Conservation (phyloP, 2,888 invertebrate species). For the Temnothorax rugatulus region DNA sequence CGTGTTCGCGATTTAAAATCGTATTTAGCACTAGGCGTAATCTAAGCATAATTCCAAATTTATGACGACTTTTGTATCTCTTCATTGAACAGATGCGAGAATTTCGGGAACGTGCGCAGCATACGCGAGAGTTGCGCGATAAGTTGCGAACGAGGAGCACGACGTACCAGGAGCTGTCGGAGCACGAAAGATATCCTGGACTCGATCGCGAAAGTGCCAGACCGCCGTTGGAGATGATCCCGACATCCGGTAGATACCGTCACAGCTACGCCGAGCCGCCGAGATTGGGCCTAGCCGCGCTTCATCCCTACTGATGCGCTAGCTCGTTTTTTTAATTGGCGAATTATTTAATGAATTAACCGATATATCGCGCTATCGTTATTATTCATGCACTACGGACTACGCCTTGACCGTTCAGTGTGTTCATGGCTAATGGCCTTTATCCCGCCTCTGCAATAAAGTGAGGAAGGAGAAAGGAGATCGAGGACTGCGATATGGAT, state of each 20-base stretch:
- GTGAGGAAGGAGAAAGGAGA: conserved; percentile 15
- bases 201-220: conserved; percentile 86
- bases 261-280: conserved; percentile 85
- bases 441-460: neutral
- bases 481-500: conserved; percentile 15
- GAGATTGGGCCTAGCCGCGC: conserved; percentile 84
- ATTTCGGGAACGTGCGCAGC: conserved; percentile 77
- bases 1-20: neutral
- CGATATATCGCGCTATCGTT: conserved; percentile 61
- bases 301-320: conserved; percentile 82
- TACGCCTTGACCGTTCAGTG: conserved; percentile 49
- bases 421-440: conserved; percentile 22
- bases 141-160: conserved; percentile 81
- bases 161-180: conserved; percentile 87
- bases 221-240: conserved; percentile 82
- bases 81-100: conserved; percentile 73
- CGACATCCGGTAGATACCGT: conserved; percentile 83
- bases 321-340: conserved; percentile 59
- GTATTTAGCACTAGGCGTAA: neutral
- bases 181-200: conserved; percentile 87
- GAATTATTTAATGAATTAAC: conserved; percentile 70
- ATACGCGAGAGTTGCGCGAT: conserved; percentile 80
- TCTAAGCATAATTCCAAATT: conserved; percentile 2
- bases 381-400: conserved; percentile 49
- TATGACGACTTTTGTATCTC: conserved; percentile 1